Evolutionary conservation across 2,888 invertebrate species (phyloP).

Genomic region (Caenorhabditis sp.): DNA sequence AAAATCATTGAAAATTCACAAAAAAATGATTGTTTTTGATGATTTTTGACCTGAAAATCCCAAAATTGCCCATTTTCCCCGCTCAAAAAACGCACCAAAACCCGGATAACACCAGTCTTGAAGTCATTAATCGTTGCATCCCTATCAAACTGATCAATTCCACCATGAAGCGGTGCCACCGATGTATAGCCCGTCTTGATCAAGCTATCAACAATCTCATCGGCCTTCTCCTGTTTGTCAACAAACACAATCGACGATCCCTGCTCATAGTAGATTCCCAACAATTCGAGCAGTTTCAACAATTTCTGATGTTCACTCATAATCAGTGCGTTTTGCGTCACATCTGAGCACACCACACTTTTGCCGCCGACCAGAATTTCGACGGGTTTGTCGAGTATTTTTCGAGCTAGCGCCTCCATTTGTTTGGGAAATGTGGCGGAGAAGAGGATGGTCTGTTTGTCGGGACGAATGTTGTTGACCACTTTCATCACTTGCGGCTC

Average conservation of each 20-base stretch:
- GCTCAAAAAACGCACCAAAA: slow-evolving; percentile 81
- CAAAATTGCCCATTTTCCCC: too few relatives aligned
- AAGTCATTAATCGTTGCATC: slow-evolving; percentile 97
- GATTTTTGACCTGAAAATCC: too few relatives aligned
- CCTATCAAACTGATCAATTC: slow-evolving; percentile 98
- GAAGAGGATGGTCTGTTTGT: slow-evolving; percentile 97
- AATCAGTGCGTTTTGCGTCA: slow-evolving; percentile 90
- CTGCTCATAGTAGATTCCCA: slow-evolving; percentile 73
- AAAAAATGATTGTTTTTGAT: too few relatives aligned
- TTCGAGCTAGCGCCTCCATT: slow-evolving; percentile 95
- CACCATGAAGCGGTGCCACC: slow-evolving; percentile 96
- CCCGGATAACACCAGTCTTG: slow-evolving; percentile 88
- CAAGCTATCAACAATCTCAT: slow-evolving; percentile 82
- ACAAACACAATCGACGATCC: slow-evolving; percentile 96
- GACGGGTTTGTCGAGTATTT: slow-evolving; percentile 90
- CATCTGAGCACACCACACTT: slow-evolving; percentile 95
- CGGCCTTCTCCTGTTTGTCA: slow-evolving; percentile 83
- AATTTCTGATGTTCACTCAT: slow-evolving; percentile 96
- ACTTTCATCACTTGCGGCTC: slow-evolving; percentile 97
- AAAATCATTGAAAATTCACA: too few relatives aligned
- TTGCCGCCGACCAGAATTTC: slow-evolving; percentile 88
- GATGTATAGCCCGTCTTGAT: slow-evolving; percentile 91
- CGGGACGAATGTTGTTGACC: slow-evolving; percentile 86
- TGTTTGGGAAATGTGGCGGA: slow-evolving; percentile 98
- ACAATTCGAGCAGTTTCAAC: slow-evolving; percentile 92